Evolutionary conservation across 2,113 vertebrate species (phyloP).

Genomic region (Alethe castanea): DNA sequence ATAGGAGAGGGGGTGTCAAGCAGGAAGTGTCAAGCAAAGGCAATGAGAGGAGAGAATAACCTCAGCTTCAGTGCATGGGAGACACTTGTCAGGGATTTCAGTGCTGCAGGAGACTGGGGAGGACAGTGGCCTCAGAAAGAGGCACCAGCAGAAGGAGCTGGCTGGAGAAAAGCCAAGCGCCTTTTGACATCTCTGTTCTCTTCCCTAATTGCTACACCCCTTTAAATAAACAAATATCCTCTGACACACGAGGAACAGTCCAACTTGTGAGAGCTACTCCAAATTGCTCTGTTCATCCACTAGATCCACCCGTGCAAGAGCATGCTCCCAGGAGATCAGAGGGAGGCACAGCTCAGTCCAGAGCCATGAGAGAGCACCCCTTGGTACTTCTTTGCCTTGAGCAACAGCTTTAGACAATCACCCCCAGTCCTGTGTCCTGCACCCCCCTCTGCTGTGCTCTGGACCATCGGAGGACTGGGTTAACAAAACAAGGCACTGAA

Average conservation of each 20-base stretch:
- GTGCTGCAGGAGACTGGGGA: neutral
- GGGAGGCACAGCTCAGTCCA: neutral
- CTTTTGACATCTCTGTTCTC: neutral
- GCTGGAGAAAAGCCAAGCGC: neutral
- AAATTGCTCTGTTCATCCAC: neutral
- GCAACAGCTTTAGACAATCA: neutral
- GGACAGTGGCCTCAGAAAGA: neutral
- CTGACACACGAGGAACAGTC: neutral
- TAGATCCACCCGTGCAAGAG: neutral
- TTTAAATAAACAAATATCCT: neutral
- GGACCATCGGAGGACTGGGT: neutral
- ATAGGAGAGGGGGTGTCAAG: neutral
- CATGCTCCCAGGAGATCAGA: neutral
- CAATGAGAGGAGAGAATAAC: neutral
- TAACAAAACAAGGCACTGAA: neutral
- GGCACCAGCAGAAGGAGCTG: neutral
- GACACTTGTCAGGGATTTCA: neutral
- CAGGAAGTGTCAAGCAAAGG: neutral
- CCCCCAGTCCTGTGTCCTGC: neutral
- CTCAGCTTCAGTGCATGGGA: neutral
- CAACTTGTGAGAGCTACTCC: neutral
- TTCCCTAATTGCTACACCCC: neutral
- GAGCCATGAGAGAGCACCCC: rapidly evolving
- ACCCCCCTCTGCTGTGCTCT: neutral
- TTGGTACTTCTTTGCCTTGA: neutral